Evolutionary conservation across 2,888 invertebrate species (phyloP).

Genomic region (Arrhopalites spinosus): DNA sequence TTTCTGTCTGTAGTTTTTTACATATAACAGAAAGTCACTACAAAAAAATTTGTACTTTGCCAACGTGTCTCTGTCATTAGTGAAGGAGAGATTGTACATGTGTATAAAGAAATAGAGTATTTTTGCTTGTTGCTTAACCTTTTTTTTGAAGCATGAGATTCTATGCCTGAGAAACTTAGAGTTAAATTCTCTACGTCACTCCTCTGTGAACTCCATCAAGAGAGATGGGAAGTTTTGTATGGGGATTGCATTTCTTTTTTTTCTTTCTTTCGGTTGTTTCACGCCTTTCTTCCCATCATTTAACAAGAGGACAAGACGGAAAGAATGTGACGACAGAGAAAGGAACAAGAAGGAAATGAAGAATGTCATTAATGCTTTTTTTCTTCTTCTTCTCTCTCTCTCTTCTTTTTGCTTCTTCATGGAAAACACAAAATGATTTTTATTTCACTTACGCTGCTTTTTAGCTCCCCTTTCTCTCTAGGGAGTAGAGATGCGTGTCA

Average conservation of each 20-base stretch:
- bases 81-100: no score
- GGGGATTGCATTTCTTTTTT: not conserved
- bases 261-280: not conserved
- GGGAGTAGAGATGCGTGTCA: not conserved
- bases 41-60: no score
- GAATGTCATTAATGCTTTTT: constrained; percentile 2
- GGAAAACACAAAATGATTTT: not conserved
- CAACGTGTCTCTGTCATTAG: no score
- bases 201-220: not conserved
- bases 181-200: not conserved
- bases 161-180: not conserved
- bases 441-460: not conserved
- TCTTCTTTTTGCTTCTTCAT: not conserved
- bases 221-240: not conserved
- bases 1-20: no score
- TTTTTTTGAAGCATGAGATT: no score
- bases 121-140: no score
- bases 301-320: not conserved
- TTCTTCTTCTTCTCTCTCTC: not conserved
- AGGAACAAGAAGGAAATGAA: not conserved
- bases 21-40: no score
- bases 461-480: not conserved
- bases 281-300: constrained; percentile 14
- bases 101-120: no score
- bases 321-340: constrained; percentile 1